Evolutionary conservation across 2,888 invertebrate genomes (phyloP).

Genomic region (Sarcophaga carnaria): DNA sequence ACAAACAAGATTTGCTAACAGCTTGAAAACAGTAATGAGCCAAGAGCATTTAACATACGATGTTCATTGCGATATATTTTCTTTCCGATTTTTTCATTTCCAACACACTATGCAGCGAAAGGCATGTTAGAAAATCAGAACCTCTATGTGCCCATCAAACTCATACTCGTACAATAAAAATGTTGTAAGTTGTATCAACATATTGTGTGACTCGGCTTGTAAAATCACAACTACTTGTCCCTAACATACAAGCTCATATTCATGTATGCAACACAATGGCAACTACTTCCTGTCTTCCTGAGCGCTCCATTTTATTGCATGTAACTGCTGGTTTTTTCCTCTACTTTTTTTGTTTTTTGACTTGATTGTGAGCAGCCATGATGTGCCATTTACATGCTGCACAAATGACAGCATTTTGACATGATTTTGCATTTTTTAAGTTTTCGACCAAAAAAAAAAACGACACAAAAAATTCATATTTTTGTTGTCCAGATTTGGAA

Average conservation of each 20-base stretch:
- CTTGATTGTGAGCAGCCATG: slow-evolving; percentile 48
- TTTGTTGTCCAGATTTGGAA: not conserved
- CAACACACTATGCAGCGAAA: too few species aligned
- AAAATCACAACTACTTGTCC: not conserved
- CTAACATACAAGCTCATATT: not conserved
- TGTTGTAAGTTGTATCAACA: too few species aligned
- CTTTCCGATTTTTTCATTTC: too few species aligned
- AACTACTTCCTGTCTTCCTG: slow-evolving; percentile 24
- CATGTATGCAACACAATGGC: not conserved
- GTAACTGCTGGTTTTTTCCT: not conserved
- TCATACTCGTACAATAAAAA: too few species aligned
- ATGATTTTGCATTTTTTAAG: slow-evolving; percentile 75
- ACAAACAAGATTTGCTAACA: too few species aligned
- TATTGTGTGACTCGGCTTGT: not conserved
- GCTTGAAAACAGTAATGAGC: too few species aligned
- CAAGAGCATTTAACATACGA: too few species aligned
- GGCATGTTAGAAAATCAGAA: too few species aligned
- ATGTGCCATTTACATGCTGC: slow-evolving; percentile 61
- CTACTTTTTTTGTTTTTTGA: not conserved
- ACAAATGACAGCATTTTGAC: slow-evolving; percentile 72
- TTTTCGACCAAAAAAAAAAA: not conserved
- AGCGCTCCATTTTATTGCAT: slow-evolving; percentile 33
- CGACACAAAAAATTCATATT: not conserved
- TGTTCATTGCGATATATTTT: too few species aligned
- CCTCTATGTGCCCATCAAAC: too few species aligned